These are phyloP conservation scores for Drosophila athabasca DNA, from an alignment of 1,140 invertebrate genomes.

Conservation along the genomic window DNA sequence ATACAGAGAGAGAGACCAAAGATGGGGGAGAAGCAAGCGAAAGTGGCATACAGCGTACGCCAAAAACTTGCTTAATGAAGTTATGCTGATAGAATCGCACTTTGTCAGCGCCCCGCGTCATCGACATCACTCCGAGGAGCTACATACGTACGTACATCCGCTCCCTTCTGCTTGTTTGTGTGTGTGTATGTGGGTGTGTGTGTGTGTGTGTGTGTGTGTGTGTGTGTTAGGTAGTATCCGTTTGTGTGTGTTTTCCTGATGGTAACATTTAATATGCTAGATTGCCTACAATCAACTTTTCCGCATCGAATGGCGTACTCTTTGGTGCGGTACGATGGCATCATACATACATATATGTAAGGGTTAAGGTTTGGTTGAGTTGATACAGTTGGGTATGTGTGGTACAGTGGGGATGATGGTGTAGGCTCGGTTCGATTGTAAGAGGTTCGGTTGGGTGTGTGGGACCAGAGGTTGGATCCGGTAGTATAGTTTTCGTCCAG, in stretches of 20 bases:
- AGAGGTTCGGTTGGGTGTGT: too few relatives aligned
- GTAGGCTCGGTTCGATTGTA: too few relatives aligned
- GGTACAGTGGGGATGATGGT: too few relatives aligned
- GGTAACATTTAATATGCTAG: not conserved
- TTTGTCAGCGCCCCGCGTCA: slow-evolving; percentile 55
- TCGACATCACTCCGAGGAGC: slow-evolving; percentile 6
- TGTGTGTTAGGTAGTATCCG: not conserved
- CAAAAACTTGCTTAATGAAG: slow-evolving; percentile 77
- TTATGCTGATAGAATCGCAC: slow-evolving; percentile 78
- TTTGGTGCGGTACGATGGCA: too few relatives aligned
- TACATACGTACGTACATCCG: slow-evolving; percentile 1
- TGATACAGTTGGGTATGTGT: too few relatives aligned
- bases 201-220: slow-evolving; percentile 6
- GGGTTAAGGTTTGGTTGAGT: too few relatives aligned
- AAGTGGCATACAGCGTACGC: slow-evolving; percentile 25
- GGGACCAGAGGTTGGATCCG: too few relatives aligned
- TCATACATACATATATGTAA: too few relatives aligned
- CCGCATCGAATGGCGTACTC: too few relatives aligned
- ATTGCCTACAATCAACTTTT: not conserved
- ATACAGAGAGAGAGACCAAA: not conserved
- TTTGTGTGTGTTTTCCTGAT: slow-evolving; percentile 1
- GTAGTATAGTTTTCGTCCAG: too few relatives aligned
- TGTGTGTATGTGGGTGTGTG: not conserved
- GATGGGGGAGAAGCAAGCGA: slow-evolving; percentile 11
- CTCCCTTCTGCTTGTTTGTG: not conserved